Conservation (phyloP, 1,140 invertebrate species). For the Halesus radiatus region DNA sequence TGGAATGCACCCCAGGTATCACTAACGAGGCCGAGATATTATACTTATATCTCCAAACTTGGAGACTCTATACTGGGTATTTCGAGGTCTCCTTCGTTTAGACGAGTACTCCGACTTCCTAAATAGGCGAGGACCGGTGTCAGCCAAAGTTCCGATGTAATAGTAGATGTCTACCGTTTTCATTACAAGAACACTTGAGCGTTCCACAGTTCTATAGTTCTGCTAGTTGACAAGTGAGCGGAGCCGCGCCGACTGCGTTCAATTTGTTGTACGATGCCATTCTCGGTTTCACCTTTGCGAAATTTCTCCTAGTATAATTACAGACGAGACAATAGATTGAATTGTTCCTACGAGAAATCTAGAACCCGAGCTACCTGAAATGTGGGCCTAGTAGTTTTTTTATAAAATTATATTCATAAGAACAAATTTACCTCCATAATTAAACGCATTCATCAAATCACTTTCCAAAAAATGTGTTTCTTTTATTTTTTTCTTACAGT, state of each 20-base stretch:
- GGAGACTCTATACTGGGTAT: slow-evolving; percentile 17
- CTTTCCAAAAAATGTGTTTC: no score
- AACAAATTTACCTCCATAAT: no score
- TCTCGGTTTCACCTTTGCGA: slow-evolving; percentile 31
- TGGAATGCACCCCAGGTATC: slow-evolving; percentile 23
- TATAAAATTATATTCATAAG: no score
- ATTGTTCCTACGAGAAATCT: background rate
- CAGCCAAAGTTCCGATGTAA: slow-evolving; percentile 34
- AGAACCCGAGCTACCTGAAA: background rate
- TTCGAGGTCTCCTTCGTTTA: slow-evolving; percentile 24
- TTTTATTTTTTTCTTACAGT: no score
- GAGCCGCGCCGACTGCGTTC: slow-evolving; percentile 20
- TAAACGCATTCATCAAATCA: no score
- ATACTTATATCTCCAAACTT: background rate
- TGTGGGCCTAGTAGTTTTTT: no score
- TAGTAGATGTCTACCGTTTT: slow-evolving; percentile 41
- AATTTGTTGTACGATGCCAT: slow-evolving; percentile 28
- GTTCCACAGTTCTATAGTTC: background rate
- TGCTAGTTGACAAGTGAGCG: slow-evolving; percentile 31
- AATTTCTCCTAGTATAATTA: slow-evolving; percentile 25
- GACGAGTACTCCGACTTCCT: slow-evolving; percentile 17
- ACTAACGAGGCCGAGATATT: slow-evolving; percentile 38
- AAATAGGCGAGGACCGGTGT: slow-evolving; percentile 39
- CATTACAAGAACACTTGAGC: slow-evolving; percentile 23
- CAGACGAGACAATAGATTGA: slow-evolving; percentile 6